phyloP scores from a whole-genome alignment of 2,797 vertebrate species.

The Silurus lanzhouensis region DNA sequence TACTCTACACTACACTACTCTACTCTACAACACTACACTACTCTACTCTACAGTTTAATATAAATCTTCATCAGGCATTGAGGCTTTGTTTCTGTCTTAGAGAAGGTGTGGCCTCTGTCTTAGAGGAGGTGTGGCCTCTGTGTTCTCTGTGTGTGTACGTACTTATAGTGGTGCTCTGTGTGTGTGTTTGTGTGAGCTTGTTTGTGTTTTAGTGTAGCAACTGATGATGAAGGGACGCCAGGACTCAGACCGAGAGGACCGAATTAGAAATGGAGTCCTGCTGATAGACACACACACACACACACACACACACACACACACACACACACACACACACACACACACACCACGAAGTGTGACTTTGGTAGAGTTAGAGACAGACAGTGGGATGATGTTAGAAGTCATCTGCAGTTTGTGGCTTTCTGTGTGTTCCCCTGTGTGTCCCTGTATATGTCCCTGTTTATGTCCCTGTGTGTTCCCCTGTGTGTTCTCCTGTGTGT shows the following conservation, averaged over 20 bases:
- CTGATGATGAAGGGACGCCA: slow-evolving; percentile 51
- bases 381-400: neutral
- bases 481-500: too few relatives aligned
- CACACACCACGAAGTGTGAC: slow-evolving; percentile 22
- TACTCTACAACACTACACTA: too few relatives aligned
- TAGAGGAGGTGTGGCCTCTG: neutral
- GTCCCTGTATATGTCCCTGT: too few relatives aligned
- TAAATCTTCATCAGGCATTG: neutral
- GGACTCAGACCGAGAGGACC: slow-evolving; percentile 46
- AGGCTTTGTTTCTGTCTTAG: neutral
- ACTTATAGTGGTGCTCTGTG: slow-evolving; percentile 47
- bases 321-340: slow-evolving; percentile 16
- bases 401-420: neutral
- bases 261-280: slow-evolving; percentile 46
- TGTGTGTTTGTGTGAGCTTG: slow-evolving; percentile 34
- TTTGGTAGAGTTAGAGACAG: slow-evolving; percentile 5
- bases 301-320: slow-evolving; percentile 15
- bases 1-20: too few relatives aligned
- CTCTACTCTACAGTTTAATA: neutral
- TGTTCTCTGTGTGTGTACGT: slow-evolving; percentile 25
- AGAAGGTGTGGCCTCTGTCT: neutral
- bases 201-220: neutral
- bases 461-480: too few relatives aligned
- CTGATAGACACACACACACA: slow-evolving; percentile 28
- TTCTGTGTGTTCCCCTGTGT: too few relatives aligned